Evolutionary conservation across 2,888 invertebrate genomes (phyloP), one percentile per base, ranked within the genome.

Genomic region (Xestia rhomboidea): DNA sequence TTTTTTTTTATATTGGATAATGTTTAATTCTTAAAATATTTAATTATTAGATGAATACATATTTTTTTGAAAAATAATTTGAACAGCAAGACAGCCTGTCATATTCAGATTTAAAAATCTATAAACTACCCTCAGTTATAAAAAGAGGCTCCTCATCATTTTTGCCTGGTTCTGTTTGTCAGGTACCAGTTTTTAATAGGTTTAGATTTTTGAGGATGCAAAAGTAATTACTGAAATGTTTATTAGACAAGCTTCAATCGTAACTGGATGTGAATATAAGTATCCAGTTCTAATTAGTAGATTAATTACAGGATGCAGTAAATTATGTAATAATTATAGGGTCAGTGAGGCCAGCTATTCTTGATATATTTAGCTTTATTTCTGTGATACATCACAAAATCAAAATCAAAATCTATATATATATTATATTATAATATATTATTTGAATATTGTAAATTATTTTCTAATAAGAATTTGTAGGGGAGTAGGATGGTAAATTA

Each of bases 271-370:
- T 84, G 60, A 71, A 38, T 21, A 72, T 4, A 2, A 3, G 6
- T 72, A 73, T 74, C 69, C 80, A 72, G 74, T 71, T 78, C 49
- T 73, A 82, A 81, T 82, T 71, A 82, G 68, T 66, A 30, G 46
- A 68, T 74, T 73, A 82, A 78, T 74, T 77, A 79, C 66, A 79
- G 77, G 77, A 81, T 79, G 83, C 74, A 83, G 82, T 79, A 81
- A 82, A 76, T 79, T 80, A 86, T 87, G 60, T 82, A 81, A 84
- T 79, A 81, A 84, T 77, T 77, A 54, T 84, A 86, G 87, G 87
- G 88, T 83, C 83, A 81, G 57, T 74, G n/a, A 76, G 72, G 77
- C 74, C 75, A 77, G 44, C 51, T 62, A 66, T 62, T 68, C 44
- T 57, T 51, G 62, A 62, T 62, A 66, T 73, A 62, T 63, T 64